These are phyloP conservation scores for Pogonocherus hispidulus DNA, from an alignment of 2,888 invertebrate genomes.

Conservation along the genomic window DNA sequence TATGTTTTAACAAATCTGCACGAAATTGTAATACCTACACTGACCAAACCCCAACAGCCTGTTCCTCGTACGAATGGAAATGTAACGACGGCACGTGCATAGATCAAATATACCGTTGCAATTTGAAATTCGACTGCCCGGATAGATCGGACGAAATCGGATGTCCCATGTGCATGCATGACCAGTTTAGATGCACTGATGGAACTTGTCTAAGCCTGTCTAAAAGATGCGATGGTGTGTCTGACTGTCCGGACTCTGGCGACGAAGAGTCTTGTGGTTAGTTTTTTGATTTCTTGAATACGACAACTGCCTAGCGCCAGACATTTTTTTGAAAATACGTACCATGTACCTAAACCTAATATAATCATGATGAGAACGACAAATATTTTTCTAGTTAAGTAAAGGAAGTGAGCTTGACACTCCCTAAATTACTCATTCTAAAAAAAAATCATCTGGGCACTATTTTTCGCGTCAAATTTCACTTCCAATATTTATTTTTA, in stretches of 20 bases:
- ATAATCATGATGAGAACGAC: too few species aligned
- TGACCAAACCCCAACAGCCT: slow-evolving; percentile 33
- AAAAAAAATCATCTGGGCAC: too few species aligned
- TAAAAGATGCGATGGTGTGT: slow-evolving; percentile 70
- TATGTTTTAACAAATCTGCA: slow-evolving; percentile 3
- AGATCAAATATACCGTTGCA: slow-evolving; percentile 68
- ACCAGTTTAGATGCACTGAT: slow-evolving; percentile 73
- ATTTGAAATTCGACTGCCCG: slow-evolving; percentile 80
- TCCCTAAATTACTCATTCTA: too few species aligned
- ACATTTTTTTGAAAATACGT: too few species aligned
- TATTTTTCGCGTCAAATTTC: too few species aligned
- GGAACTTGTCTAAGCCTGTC: slow-evolving; percentile 71
- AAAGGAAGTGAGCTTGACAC: too few species aligned
- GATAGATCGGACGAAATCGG: slow-evolving; percentile 85
- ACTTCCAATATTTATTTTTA: too few species aligned
- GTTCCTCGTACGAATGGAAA: slow-evolving; percentile 69
- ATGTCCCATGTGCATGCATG: slow-evolving; percentile 73
- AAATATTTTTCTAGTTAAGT: too few species aligned
- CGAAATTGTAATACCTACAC: not conserved
- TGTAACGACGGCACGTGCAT: slow-evolving; percentile 73
- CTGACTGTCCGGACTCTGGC: slow-evolving; percentile 72
- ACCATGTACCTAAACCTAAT: too few species aligned
- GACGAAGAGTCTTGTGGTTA: slow-evolving; percentile 73
- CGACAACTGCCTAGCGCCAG: too few species aligned
- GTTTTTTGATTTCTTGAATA: slow-evolving; percentile 51